Percentiles rank a stretch among this genome's conserved stretches.
phyloP scores from a whole-genome alignment of 2,888 invertebrate species.

The Allacma fusca region DNA sequence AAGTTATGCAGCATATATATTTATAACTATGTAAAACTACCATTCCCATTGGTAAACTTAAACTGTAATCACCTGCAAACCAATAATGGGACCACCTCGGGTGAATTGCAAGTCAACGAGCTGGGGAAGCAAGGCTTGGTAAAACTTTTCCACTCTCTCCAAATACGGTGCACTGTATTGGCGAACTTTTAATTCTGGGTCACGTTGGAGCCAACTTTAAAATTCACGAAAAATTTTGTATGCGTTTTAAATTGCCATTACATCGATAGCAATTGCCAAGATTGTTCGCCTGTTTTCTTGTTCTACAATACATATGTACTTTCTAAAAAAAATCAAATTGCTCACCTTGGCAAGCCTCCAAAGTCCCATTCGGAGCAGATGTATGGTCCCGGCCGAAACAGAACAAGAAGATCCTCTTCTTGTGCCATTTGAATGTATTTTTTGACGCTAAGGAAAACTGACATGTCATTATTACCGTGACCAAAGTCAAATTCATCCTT shows the following conservation, averaged over 20 bases:
- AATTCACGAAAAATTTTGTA: not conserved
- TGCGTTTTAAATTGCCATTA: not conserved
- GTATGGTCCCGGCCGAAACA: slow-evolving; percentile 69
- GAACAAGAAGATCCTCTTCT: slow-evolving; percentile 67
- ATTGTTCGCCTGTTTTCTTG: too few species aligned
- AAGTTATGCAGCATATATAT: too few species aligned
- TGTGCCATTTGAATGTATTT: slow-evolving; percentile 66
- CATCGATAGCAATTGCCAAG: too few species aligned
- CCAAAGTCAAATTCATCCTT: slow-evolving; percentile 64
- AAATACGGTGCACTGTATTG: slow-evolving; percentile 65
- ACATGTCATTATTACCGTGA: slow-evolving; percentile 62
- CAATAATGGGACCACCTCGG: slow-evolving; percentile 68
- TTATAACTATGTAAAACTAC: too few species aligned
- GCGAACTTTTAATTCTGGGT: slow-evolving; percentile 67
- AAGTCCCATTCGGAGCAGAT: slow-evolving; percentile 70
- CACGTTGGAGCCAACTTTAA: slow-evolving; percentile 67
- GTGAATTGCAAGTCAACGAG: slow-evolving; percentile 66
- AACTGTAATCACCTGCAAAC: slow-evolving; percentile 62
- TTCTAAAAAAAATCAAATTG: not conserved
- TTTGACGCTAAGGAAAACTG: slow-evolving; percentile 62
- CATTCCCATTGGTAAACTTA: too few species aligned
- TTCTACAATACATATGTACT: too few species aligned
- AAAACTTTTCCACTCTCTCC: slow-evolving; percentile 65
- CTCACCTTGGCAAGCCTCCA: slow-evolving; percentile 64
- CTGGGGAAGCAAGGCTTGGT: slow-evolving; percentile 64